These are phyloP conservation scores for Leptinotarsa undecemlineata DNA, from an alignment of 1,140 invertebrate genomes.

Conservation along the genomic window DNA sequence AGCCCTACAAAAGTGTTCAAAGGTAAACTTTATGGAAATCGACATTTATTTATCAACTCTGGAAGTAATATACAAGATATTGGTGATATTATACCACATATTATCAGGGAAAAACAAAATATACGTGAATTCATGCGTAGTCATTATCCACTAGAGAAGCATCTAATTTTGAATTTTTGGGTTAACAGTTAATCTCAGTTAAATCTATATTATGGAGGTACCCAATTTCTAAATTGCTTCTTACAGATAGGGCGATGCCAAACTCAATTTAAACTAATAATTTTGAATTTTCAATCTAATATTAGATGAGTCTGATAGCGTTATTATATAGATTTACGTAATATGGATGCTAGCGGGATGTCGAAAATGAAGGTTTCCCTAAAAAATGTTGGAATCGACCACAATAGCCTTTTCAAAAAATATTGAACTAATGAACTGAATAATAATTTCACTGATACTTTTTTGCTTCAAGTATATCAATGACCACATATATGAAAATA, in stretches of 20 bases:
- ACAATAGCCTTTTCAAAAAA: no score
- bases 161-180: constrained; percentile 6
- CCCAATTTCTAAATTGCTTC: neutral
- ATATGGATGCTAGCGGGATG: neutral
- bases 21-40: no score
- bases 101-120: neutral
- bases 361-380: no score
- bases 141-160: neutral
- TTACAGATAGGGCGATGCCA: neutral
- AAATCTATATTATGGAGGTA: constrained; percentile 3
- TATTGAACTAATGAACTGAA: no score
- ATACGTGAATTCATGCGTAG: neutral
- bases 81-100: neutral
- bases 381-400: no score
- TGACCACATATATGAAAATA: no score
- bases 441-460: no score
- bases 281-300: neutral
- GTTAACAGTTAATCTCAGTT: neutral
- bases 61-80: no score
- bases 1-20: no score
- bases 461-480: no score
- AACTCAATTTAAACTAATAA: neutral
- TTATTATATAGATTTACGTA: constrained; percentile 1
- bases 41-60: no score
- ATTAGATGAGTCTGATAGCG: neutral